These are phyloP conservation scores for Micronycteris hirsuta DNA, from an alignment of 2,113 vertebrate species.

Conservation along the genomic window DNA sequence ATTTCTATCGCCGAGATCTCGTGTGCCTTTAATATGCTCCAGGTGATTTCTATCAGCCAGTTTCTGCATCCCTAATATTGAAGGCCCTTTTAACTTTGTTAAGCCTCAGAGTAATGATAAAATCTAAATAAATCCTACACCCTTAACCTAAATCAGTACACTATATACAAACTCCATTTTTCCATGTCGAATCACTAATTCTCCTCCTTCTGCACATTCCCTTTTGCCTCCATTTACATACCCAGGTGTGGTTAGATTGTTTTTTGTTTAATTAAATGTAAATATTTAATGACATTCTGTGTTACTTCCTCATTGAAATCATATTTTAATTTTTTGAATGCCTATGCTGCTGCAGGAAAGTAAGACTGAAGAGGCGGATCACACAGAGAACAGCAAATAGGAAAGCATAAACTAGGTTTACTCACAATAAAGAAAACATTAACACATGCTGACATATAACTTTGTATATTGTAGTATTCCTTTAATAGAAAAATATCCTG, in stretches of 20 bases:
- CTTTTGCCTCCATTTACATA: not conserved
- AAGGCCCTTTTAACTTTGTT: not conserved
- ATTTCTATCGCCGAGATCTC: no score
- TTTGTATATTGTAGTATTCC: not conserved
- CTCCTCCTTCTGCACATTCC: not conserved
- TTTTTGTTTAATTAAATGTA: not conserved
- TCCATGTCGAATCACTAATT: not conserved
- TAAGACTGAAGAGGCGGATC: not conserved
- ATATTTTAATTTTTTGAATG: not conserved
- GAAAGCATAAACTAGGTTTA: not conserved
- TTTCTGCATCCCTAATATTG: no score
- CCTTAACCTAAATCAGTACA: not conserved
- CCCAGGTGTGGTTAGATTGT: not conserved
- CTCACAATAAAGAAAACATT: not conserved
- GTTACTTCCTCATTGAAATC: not conserved
- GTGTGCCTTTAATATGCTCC: no score
- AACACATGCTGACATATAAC: no score
- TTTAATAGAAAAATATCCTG: not conserved
- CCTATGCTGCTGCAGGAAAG: not conserved
- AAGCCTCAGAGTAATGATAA: not conserved
- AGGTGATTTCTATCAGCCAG: no score
- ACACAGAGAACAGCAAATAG: not conserved
- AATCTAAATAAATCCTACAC: not conserved
- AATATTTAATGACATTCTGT: not conserved
- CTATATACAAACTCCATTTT: not conserved